These are phyloP conservation scores for Todiramphus saurophagus DNA, from an alignment of 2,113 vertebrate species.

Conservation along the genomic window DNA sequence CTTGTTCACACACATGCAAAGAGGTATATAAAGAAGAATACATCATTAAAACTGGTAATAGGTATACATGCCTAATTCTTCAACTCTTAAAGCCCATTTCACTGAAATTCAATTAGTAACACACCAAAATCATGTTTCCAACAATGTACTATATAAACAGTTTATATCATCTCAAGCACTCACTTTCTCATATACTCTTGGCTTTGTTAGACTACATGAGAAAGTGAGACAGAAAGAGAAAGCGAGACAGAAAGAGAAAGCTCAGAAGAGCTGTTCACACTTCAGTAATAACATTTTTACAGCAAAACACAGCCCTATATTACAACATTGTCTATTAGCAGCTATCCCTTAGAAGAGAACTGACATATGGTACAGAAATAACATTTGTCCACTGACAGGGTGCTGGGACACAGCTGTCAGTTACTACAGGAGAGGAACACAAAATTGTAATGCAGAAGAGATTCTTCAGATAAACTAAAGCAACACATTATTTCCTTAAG, in stretches of 20 bases:
- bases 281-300: not conserved
- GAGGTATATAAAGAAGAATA: not conserved
- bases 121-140: not conserved
- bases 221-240: not conserved
- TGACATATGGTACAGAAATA: not conserved
- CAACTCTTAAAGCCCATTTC: not conserved
- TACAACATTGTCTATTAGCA: not conserved
- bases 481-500: not conserved
- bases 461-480: not conserved
- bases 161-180: not conserved
- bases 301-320: not conserved
- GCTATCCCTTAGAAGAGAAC: not conserved
- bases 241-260: not conserved
- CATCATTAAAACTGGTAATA: not conserved
- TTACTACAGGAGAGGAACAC: not conserved
- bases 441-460: not conserved
- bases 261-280: not conserved
- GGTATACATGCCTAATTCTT: not conserved
- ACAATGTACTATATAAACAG: slow-evolving; percentile 2
- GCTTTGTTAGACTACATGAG: not conserved
- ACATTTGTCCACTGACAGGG: not conserved
- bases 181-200: not conserved
- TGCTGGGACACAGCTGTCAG: not conserved
- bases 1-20: not conserved
- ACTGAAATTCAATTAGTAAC: not conserved